Evolutionary conservation across 2,113 vertebrate genomes (phyloP).

Genomic region (Porphyrio hochstetteri): DNA sequence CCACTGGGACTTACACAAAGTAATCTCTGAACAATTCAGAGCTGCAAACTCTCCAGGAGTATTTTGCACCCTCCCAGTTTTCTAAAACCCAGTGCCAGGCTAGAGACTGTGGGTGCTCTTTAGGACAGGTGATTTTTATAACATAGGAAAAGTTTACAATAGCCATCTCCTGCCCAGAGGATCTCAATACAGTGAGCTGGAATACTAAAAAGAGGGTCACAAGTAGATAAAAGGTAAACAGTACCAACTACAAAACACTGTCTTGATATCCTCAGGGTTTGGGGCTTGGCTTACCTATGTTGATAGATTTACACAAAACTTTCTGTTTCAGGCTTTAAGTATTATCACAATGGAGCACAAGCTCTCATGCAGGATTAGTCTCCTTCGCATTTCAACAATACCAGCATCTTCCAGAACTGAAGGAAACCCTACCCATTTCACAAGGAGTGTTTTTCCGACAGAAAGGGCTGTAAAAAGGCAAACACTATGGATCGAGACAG

Average conservation of each 20-base stretch:
- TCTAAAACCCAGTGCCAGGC: background rate
- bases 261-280: background rate
- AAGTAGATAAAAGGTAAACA: background rate
- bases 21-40: background rate
- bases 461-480: background rate
- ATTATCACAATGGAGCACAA: background rate
- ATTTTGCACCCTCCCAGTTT: background rate
- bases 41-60: background rate
- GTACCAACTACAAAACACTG: background rate
- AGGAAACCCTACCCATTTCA: background rate
- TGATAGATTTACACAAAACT: background rate
- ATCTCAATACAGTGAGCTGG: background rate
- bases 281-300: background rate
- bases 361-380: background rate
- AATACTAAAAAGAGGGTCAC: background rate
- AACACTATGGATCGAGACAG: background rate
- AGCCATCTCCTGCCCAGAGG: background rate
- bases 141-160: accelerated
- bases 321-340: background rate
- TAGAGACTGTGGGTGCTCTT: background rate
- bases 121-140: background rate
- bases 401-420: background rate
- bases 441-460: background rate
- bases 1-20: background rate
- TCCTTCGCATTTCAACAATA: background rate